Percentiles rank a stretch among this genome's conserved stretches.
These are phyloP conservation scores for Dendrocincla fuliginosa DNA, from an alignment of 2,797 vertebrate species.

Conservation along the genomic window DNA sequence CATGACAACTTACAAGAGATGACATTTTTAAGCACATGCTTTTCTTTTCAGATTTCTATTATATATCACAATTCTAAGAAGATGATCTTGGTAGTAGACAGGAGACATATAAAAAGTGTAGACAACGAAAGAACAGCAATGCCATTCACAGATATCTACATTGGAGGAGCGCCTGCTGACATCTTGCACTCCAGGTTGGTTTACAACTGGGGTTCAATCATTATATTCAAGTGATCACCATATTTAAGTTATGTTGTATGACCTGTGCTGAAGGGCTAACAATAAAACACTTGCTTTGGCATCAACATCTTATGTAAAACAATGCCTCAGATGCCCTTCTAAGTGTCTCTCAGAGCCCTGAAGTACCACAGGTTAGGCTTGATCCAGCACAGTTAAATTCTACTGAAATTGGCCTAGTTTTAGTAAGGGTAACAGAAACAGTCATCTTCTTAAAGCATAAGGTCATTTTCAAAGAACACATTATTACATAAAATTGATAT, in stretches of 20 bases:
- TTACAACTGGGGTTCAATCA: neutral
- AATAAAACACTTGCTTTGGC: neutral
- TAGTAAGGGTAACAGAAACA: neutral
- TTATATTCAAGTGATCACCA: neutral
- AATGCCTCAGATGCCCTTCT: neutral
- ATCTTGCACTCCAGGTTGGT: conserved; percentile 85
- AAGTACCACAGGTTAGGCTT: neutral
- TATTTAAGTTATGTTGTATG: neutral
- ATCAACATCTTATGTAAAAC: neutral
- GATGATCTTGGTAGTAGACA: conserved; percentile 94
- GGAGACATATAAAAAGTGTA: conserved; percentile 89
- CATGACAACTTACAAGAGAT: neutral
- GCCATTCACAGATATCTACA: conserved; percentile 93
- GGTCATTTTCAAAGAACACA: neutral
- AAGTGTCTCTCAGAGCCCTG: neutral
- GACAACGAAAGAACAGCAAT: conserved; percentile 91
- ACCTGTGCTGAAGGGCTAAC: neutral
- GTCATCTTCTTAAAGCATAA: neutral
- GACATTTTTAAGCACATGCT: neutral
- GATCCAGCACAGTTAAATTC: neutral
- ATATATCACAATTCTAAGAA: conserved; percentile 98
- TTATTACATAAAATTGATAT: neutral
- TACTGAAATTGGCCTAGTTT: neutral
- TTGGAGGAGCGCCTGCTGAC: conserved; percentile 89
- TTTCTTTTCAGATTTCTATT: conserved; percentile 87